Base-by-base conservation (phyloP, 2,113 vertebrate genomes). In the Gymnogyps californianus region DNA sequence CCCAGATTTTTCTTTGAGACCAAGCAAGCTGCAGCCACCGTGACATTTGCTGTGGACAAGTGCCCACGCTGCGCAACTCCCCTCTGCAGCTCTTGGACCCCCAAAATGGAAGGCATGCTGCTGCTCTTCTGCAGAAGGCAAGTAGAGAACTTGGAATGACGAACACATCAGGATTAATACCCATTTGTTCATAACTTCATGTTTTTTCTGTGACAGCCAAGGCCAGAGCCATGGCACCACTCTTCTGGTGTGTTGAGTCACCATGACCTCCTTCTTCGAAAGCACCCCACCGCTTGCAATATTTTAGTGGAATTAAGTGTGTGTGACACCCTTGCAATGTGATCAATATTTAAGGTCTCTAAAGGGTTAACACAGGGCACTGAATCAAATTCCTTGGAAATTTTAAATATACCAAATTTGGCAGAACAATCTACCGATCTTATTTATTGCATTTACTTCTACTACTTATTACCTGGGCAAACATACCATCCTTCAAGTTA, bases 91-190 rank as follows among this genome's bases (percentile, higher is more conserved):
- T 77, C 58, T 78, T 12, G 2, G 32, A 55, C 28, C 11, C 31
- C 34, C 16, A 51, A 74, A 78, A 42, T 1, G 5, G 38, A 70
- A 78, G 40, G 17, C 55, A 49, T 72, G 16, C 18, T 81, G 44
- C 47, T 36, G 31, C 31, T 81, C 31, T 87, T 77, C 64, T 52
- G 31, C 7, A 67, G 62, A 57, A 67, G n/a, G 44, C 0, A 1
- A 71, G 70, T 26, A 58, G 46, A 66, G 9, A 21, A 57, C 17
- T 22, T 18, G 25, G 16, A 9, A 65, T 5, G 9, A 24, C 0
- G 0, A 76, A 46, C 8, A n/a, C 1, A 1, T 15, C 34, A 62
- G n/a, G 19, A 38, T 81, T 49, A 49, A 18, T 17, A 36, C 2
- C 11, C 31, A 16, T n/a, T 89, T 91, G 47, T 25, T 36, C 7